These are phyloP conservation scores for Malacosoma neustria DNA, from an alignment of 2,888 invertebrate genomes.

Conservation along the genomic window DNA sequence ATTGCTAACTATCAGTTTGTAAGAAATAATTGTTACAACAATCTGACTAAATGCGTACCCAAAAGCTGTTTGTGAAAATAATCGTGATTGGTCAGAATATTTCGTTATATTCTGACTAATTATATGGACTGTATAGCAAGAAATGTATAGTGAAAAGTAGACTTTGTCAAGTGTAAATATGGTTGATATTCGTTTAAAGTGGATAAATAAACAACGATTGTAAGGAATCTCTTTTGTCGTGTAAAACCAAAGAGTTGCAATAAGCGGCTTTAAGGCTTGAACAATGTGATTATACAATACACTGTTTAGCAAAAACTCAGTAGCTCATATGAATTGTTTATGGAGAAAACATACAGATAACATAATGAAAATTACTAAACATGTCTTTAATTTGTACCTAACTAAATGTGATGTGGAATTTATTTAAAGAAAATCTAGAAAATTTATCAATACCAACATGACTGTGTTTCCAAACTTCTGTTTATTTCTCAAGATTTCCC, in stretches of 20 bases:
- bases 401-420: too few relatives aligned
- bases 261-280: not conserved
- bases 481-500: too few relatives aligned
- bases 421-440: too few relatives aligned
- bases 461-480: too few relatives aligned
- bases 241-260: conserved; percentile 59
- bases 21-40: not conserved
- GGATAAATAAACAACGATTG: conserved; percentile 36
- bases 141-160: conserved; percentile 29
- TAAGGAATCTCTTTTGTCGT: conserved; percentile 30
- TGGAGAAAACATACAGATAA: too few relatives aligned
- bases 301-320: too few relatives aligned
- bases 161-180: conserved; percentile 50
- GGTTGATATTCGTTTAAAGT: conserved; percentile 38
- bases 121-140: conserved; percentile 12
- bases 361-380: too few relatives aligned
- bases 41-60: not conserved
- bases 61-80: too few relatives aligned
- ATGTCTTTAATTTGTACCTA: too few relatives aligned
- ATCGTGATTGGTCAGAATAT: not conserved
- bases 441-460: too few relatives aligned
- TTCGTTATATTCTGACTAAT: conserved; percentile 21
- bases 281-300: too few relatives aligned
- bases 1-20: not conserved
- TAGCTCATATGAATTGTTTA: too few relatives aligned